Base-by-base conservation (phyloP, 2,888 invertebrate genomes). In the Meganola albula region DNA sequence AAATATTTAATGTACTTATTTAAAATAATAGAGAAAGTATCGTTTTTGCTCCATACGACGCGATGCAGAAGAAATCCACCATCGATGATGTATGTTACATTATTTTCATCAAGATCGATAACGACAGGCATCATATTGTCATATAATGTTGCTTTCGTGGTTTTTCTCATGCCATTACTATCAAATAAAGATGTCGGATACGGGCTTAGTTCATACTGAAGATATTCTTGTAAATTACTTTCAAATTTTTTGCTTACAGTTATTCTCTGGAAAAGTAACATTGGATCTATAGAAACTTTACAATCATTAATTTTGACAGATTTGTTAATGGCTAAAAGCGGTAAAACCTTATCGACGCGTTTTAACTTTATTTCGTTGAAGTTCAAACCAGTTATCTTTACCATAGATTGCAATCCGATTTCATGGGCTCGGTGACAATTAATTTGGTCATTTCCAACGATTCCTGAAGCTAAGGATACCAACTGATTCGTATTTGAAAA, bases 21-120 rank as follows among this genome's bases (percentile, higher is more conserved):
- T 23, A 50, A 50, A 45, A 50, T 48, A 41, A 47, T 39, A 25
- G 31, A 37, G 24, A 51, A 48, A 36, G 40, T 46, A 36, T 47
- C 55, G 14, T 55, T 49, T 51, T 37, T 48, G 29, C 40, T 41
- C 60, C 63, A 65, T 32, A 62, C 56, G 29, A 65, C 60, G 24
- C 48, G 58, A 48, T 65, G 65, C 20, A 28, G 28, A 20, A 28
- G 22, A 20, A 20, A 28, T 28, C 28, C 28, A 20, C 59, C 59
- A 43, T 55, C 57, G 12, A 58, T 44, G 7, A 62, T 48, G 38
- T 43, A 52, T 12, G 40, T 44, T 18, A 34, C 44, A 45, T 50
- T 48, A 35, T 49, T 47, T 40, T 44, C 44, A 40, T 41, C 12
- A 27, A 44, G 21, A 31, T 37, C 42, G 24, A 42, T 33, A 39